Evolutionary conservation across 35 echinoderm and acorn worm species (phyloP).

Genomic region (Heliocidaris erythrogramma): DNA sequence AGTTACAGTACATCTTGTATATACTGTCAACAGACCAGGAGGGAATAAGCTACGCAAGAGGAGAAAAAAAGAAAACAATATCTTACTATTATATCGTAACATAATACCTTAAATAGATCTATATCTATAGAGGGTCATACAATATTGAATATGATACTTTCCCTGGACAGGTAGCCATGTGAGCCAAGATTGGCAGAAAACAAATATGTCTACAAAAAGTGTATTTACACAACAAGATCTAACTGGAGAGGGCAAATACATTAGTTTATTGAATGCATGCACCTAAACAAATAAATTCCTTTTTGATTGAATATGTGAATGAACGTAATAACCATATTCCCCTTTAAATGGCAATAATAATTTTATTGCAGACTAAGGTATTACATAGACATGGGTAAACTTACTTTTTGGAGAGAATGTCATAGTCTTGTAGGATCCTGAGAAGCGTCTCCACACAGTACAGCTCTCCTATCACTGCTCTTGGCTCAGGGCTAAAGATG

Average conservation of each 20-base stretch:
- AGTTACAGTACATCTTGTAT: no score
- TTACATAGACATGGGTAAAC: not conserved
- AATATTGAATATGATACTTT: no score
- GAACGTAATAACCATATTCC: not conserved
- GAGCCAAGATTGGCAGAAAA: no score
- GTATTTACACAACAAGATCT: no score
- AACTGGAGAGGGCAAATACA: no score
- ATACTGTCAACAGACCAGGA: conserved; percentile 68
- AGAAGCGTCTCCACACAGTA: conserved; percentile 91
- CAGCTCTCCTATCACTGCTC: conserved; percentile 80
- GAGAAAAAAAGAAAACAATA: not conserved
- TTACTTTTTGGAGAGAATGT: conserved; percentile 91
- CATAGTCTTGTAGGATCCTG: conserved; percentile 93
- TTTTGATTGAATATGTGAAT: no score
- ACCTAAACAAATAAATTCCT: no score
- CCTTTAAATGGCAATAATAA: not conserved
- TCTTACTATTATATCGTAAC: not conserved
- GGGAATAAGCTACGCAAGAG: conserved; percentile 57
- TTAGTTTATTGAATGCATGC: no score
- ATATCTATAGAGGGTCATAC: no score
- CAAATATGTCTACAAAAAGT: no score
- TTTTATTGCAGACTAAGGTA: not conserved
- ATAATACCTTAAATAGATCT: no score
- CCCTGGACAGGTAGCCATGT: no score
- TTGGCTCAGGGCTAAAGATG: conserved; percentile 71